Evolutionary conservation across 1,140 invertebrate species (phyloP).

Genomic region (Cyclina sinensis): DNA sequence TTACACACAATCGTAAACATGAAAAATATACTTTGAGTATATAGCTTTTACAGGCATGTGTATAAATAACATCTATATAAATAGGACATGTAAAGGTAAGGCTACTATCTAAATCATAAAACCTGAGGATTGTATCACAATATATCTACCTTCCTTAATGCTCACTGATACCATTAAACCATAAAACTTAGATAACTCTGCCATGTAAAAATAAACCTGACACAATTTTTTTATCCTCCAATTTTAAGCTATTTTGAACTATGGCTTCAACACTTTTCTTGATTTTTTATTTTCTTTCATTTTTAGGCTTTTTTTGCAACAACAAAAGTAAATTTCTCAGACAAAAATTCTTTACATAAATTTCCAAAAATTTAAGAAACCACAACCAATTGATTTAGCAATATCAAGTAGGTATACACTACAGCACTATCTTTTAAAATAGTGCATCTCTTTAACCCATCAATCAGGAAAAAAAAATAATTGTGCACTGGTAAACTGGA

Average conservation of each 20-base stretch:
- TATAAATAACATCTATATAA: conserved; percentile 19
- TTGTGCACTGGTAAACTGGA: conserved; percentile 6
- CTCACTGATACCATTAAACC: not conserved
- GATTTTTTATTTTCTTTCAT: no score
- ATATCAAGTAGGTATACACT: not conserved
- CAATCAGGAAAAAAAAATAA: not conserved
- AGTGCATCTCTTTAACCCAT: not conserved
- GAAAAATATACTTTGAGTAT: not conserved
- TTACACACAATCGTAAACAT: no score
- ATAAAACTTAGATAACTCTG: no score
- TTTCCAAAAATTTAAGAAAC: no score
- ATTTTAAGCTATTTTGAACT: no score
- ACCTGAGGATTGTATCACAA: conserved; percentile 19
- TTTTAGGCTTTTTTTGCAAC: no score
- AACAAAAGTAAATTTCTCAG: no score
- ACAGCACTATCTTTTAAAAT: not conserved
- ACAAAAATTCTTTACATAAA: no score
- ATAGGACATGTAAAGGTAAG: not conserved
- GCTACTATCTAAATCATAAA: not conserved
- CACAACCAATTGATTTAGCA: not conserved
- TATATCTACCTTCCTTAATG: not conserved
- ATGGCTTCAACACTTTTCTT: no score
- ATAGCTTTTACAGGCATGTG: not conserved
- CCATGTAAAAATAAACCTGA: no score
- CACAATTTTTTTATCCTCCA: no score